Evolutionary conservation across 2,888 invertebrate genomes (phyloP).

Genomic region (Scaptomyza polygonia): DNA sequence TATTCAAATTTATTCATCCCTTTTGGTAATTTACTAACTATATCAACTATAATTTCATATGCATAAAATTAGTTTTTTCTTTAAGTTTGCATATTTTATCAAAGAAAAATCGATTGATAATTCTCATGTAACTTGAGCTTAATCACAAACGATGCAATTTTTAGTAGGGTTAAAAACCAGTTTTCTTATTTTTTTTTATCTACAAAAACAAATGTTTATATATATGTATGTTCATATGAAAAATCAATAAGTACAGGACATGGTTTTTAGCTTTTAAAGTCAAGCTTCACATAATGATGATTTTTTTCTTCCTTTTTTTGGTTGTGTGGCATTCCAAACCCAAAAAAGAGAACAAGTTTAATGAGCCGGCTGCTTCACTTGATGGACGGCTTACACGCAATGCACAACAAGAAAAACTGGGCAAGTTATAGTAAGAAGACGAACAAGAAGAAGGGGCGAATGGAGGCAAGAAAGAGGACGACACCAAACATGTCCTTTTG

Average conservation of each 20-base stretch:
- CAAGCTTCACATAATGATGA: too few species aligned
- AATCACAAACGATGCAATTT: slow-evolving; percentile 20
- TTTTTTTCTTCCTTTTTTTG: too few species aligned
- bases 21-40: too few species aligned
- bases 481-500: slow-evolving; percentile 75
- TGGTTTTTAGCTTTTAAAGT: slow-evolving; percentile 46
- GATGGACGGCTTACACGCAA: slow-evolving; percentile 75
- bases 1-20: too few species aligned
- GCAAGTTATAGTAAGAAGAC: background rate
- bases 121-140: slow-evolving; percentile 5
- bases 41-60: too few species aligned
- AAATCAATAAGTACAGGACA: slow-evolving; percentile 51
- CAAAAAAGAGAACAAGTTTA: slow-evolving; percentile 57
- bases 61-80: too few species aligned
- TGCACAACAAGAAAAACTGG: slow-evolving; percentile 26
- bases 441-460: background rate
- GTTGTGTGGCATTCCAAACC: too few species aligned
- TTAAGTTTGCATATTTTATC: too few species aligned
- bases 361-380: slow-evolving; percentile 73
- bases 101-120: too few species aligned
- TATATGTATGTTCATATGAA: background rate
- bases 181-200: background rate
- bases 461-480: slow-evolving; percentile 43
- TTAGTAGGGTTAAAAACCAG: slow-evolving; percentile 1
- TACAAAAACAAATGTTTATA: background rate